Base-by-base conservation (phyloP, 2,113 vertebrate species). In the Thunnus thynnus region DNA sequence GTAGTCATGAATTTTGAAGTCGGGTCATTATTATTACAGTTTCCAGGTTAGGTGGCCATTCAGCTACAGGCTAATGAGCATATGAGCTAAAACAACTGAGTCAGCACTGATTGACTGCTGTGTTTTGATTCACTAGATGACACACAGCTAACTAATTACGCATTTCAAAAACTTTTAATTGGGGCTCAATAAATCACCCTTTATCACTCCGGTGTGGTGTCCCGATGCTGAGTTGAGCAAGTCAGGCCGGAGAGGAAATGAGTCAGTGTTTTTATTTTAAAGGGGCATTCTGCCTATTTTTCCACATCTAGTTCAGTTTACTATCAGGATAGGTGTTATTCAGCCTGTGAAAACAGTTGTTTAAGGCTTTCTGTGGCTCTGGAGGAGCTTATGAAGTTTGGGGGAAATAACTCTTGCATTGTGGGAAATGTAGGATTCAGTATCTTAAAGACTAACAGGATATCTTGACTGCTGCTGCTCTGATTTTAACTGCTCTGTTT, bases 31-130 rank as follows among this genome's bases (percentile, higher is more conserved):
- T 60, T 60, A 68, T 48, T 47, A 5, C 51, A 8, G 25, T 72
- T 64, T 72, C 10, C 77, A 72, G 67, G 54, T 51, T 47, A 54
- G 52, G 6, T 3, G 46, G 4, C 20, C 20, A 0, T 36, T 64
- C 58, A 50, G 60, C 51, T 25, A 16, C 30, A 50, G 41, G 48
- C 66, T 62, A 46, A 64, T 65, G 56, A 60, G 27, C 32, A 64
- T 57, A 5, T 10, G 9, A 10, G 20, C 3, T 46, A 20, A 51
- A 65, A 66, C 14, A 27, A 1, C 62, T 41, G 54, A 56, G 69
- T 72, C 56, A 68, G 69, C 70, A 57, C 25, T 48, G 66, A 61
- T 27, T 61, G 72, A 76, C 25, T 60, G 41, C 58, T 41, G 52
- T 54, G 66, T 50, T 69, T 41, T 51, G 80, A 58, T 71, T 71